Evolutionary conservation across 2,888 invertebrate species (phyloP), one percentile per base, ranked within the genome.

Genomic region (Perithous albicinctus): DNA sequence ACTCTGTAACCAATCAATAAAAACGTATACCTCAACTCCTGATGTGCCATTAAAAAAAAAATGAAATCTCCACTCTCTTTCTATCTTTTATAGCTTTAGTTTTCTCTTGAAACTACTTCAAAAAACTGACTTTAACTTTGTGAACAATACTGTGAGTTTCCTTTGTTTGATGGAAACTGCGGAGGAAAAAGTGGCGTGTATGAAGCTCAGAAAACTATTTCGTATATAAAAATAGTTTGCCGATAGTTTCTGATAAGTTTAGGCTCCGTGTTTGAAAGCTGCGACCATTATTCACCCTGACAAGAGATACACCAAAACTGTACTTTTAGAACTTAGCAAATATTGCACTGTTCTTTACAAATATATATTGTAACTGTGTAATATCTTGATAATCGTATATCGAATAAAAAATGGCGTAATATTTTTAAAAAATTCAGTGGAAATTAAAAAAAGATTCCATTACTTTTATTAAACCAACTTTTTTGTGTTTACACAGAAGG

Each of bases 401-500:
- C 10, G n/a, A 41, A 10, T 12, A 12, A 41, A 35, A 35, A 35
- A 35, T 41, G 2, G 10, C 41, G 1, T 41, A 41, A 41, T 12
- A 1, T 41, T 41, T 10, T 1, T 10, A 41, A 1, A 3, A 10
- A 8, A 35, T 35, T 10, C 6, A n/a, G n/a, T n/a, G n/a, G n/a
- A n/a, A n/a, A n/a, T n/a, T n/a, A n/a, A n/a, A n/a, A n/a, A n/a
- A n/a, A n/a, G n/a, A n/a, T n/a, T n/a, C n/a, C n/a, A n/a, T n/a
- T n/a, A 43, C 20, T 48, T 20, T 48, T 48, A 48, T 18, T 8
- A 20, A 48, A 18, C 18, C 18, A 46, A 46, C 26, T 54, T 26
- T 20, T 56, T 78, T 72, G 59, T 54, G 15, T 43, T 87, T 88
- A 1, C 87, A 92, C 87, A 92, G 92, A 91, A 92, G 83, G 91